Conservation (phyloP, 2,797 vertebrate species). For the Knipowitschia caucasica region DNA sequence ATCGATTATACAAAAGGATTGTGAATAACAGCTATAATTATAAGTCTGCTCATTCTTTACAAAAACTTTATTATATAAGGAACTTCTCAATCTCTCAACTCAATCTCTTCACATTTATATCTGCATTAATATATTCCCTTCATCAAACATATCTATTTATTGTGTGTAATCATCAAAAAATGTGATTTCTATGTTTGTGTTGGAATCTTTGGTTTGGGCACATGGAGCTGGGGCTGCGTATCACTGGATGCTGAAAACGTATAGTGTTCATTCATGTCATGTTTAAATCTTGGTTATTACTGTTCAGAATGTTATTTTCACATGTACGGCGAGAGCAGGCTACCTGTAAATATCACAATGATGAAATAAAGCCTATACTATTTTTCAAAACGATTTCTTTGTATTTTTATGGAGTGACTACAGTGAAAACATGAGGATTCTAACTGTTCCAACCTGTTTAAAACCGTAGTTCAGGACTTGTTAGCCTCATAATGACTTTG, state of each 20-base stretch:
- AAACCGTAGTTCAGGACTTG: too few relatives aligned
- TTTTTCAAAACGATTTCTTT: conserved; percentile 65
- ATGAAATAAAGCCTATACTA: conserved; percentile 76
- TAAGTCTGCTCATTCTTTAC: too few relatives aligned
- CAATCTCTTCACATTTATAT: background rate
- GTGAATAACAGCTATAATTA: too few relatives aligned
- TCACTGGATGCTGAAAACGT: conserved; percentile 62
- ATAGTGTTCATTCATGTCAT: conserved; percentile 37
- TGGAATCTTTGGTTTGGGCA: conserved; percentile 44
- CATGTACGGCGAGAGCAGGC: conserved; percentile 56
- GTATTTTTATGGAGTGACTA: background rate
- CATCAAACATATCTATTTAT: conserved; percentile 39
- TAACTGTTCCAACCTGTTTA: too few relatives aligned
- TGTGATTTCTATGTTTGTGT: conserved; percentile 39
- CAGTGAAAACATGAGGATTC: background rate
- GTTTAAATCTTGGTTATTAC: conserved; percentile 43
- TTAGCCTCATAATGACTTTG: too few relatives aligned
- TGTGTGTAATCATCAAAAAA: conserved; percentile 46
- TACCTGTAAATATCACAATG: conserved; percentile 71
- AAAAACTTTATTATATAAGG: too few relatives aligned
- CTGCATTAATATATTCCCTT: conserved; percentile 38
- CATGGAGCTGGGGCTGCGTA: conserved; percentile 49
- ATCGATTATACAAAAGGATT: too few relatives aligned
- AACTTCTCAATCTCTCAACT: too few relatives aligned
- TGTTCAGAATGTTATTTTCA: conserved; percentile 48